These are phyloP conservation scores for Halcyon malimbica DNA, from an alignment of 2,113 vertebrate species.

Conservation along the genomic window DNA sequence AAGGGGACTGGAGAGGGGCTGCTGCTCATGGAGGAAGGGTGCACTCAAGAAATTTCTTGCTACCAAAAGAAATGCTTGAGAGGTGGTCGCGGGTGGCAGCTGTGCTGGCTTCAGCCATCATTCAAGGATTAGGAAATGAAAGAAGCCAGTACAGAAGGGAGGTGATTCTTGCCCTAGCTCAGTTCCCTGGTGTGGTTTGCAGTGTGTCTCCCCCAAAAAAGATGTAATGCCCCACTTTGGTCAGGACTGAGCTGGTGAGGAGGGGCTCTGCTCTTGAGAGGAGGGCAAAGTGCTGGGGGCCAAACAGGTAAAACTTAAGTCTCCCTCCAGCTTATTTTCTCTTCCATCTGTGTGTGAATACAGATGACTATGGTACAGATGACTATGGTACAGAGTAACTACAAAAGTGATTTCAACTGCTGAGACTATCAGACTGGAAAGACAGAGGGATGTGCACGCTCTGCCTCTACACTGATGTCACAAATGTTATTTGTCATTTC, in stretches of 20 bases:
- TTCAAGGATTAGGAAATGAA: not conserved
- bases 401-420: not conserved
- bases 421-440: not conserved
- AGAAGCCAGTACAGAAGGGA: not conserved
- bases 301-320: not conserved
- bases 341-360: not conserved
- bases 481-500: not conserved
- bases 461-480: fast-evolving
- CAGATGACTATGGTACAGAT: not conserved
- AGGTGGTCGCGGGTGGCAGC: not conserved
- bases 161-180: not conserved
- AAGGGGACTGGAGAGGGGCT: not conserved
- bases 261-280: not conserved
- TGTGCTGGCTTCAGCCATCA: not conserved
- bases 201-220: not conserved
- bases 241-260: not conserved
- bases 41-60: not conserved
- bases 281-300: not conserved
- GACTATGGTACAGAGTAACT: not conserved
- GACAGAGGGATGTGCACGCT: not conserved
- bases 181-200: not conserved
- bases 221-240: not conserved
- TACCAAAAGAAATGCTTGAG: not conserved
- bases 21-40: not conserved
- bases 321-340: not conserved